Evolutionary conservation across 2,113 vertebrate species (phyloP).

Genomic region (Tupaia chinensis): DNA sequence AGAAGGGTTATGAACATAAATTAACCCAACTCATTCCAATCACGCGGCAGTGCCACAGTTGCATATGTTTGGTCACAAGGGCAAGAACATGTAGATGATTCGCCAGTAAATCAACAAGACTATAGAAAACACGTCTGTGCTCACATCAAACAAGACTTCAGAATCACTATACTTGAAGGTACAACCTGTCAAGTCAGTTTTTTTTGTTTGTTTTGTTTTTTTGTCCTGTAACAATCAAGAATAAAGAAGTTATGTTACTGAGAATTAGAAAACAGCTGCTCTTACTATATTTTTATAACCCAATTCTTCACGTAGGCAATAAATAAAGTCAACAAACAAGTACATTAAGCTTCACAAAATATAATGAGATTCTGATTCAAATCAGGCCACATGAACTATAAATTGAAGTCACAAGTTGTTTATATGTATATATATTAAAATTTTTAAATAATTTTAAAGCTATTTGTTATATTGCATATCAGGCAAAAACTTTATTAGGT

Average conservation of each 20-base stretch:
- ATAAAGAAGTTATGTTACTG: not conserved
- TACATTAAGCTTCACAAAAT: conserved; percentile 25
- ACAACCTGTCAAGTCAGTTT: conserved; percentile 9
- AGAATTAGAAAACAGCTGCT: conserved; percentile 25
- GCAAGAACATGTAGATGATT: not conserved
- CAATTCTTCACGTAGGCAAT: conserved; percentile 11
- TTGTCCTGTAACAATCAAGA: conserved; percentile 9
- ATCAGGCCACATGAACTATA: conserved; percentile 1
- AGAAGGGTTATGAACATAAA: not conserved
- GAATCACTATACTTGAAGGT: not conserved
- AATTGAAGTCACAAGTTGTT: not conserved
- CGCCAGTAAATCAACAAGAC: conserved; percentile 32
- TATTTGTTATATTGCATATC: conserved; percentile 16
- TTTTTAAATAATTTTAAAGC: not conserved
- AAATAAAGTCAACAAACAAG: conserved; percentile 46
- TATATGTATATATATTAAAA: conserved; percentile 24
- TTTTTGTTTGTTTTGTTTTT: not conserved
- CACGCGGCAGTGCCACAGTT: not conserved
- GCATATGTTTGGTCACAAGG: conserved; percentile 24
- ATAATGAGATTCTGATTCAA: conserved; percentile 41
- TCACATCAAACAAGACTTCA: not conserved
- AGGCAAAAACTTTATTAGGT: conserved; percentile 37
- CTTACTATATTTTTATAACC: conserved; percentile 25
- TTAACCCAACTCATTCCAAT: not conserved
- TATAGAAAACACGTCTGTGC: not conserved